Base-by-base conservation (phyloP, 2,113 vertebrate species). In the Phrynosoma blainvillii region DNA sequence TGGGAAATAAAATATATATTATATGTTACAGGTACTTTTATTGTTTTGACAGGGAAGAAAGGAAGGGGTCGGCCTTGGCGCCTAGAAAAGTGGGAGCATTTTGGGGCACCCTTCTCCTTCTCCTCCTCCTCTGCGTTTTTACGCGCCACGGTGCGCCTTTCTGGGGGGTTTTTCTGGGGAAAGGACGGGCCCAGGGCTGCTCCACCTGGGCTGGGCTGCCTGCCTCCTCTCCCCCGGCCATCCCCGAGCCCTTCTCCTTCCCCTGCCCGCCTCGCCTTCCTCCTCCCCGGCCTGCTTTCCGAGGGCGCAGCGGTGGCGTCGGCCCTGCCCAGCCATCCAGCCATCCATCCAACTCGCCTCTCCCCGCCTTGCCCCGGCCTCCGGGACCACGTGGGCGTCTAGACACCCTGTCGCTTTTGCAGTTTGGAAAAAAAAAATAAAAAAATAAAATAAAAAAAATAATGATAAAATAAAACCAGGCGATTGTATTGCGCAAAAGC, bases 391-490 rank as follows among this genome's bases (percentile, higher is more conserved):
- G 98, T 98, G 98, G 96, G 95, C 96, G 98, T 99, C 98, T 98
- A 98, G 98, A 99, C 98, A 98, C 97, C 97, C 97, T 98, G 98
- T 98, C 98, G 97, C 98, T 98, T 98, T 95, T 96, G 95, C 36
- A 97, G 96, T 96, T 97, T 78, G 95, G 96, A 97, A 98, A 97
- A 97, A 97, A 98, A 98, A 97, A 97, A 98, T 97, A 98, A 98
- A 96, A 3, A 62, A 62, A 62, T 2, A 62, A 62, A 18, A 12
- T 2, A 59, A 59, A 1, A 1, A 9, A 59, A 16, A 16, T 14
- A 47, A 47, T 47, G 7, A 47, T 47, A 16, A 62, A 62, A 98
- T 87, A 96, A 97, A 97, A 96, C 97, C 97, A 97, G 96, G 96
- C 93, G 97, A 98, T 97, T 97, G 98, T 97, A 97, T 98, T 98